Conservation (phyloP, 2,797 vertebrate species). For the Dromococcyx pavoninus region DNA sequence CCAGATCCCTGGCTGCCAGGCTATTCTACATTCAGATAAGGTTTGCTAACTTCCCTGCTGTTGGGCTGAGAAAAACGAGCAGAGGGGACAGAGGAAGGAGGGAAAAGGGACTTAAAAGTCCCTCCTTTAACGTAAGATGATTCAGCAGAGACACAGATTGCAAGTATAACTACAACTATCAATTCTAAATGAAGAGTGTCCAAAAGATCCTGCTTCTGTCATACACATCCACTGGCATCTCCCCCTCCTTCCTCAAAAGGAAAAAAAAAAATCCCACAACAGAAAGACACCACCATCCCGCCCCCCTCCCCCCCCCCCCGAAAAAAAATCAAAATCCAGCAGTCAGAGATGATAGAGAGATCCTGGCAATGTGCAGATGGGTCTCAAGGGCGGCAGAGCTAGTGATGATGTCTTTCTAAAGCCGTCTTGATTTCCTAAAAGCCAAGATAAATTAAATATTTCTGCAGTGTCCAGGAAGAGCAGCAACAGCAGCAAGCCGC, state of each 20-base stretch:
- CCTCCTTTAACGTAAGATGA: constrained; percentile 22
- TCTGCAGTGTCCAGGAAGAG: constrained; percentile 32
- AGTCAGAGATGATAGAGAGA: not conserved
- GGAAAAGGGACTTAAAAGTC: constrained; percentile 7
- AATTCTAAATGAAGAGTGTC: not conserved
- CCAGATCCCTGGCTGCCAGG: constrained; percentile 7
- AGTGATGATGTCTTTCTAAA: constrained; percentile 60
- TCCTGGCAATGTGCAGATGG: constrained; percentile 22
- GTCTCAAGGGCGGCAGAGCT: constrained; percentile 32
- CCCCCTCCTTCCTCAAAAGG: not conserved
- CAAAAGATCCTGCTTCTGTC: not conserved
- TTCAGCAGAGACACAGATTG: constrained; percentile 29
- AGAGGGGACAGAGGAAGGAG: not conserved
- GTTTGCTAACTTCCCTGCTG: constrained; percentile 31
- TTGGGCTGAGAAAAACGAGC: not conserved
- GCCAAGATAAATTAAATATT: constrained; percentile 56
- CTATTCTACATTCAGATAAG: constrained; percentile 20
- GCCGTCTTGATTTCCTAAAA: constrained; percentile 69
- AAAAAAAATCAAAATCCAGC: not conserved
- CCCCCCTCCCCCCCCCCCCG: not conserved
- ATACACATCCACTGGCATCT: not conserved
- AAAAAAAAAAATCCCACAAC: not conserved
- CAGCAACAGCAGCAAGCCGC: constrained; percentile 17
- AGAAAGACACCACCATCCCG: not conserved
- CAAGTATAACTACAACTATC: not conserved